These are phyloP conservation scores for Meiosimyza decipiens DNA, from an alignment of 2,888 invertebrate genomes.

Conservation along the genomic window DNA sequence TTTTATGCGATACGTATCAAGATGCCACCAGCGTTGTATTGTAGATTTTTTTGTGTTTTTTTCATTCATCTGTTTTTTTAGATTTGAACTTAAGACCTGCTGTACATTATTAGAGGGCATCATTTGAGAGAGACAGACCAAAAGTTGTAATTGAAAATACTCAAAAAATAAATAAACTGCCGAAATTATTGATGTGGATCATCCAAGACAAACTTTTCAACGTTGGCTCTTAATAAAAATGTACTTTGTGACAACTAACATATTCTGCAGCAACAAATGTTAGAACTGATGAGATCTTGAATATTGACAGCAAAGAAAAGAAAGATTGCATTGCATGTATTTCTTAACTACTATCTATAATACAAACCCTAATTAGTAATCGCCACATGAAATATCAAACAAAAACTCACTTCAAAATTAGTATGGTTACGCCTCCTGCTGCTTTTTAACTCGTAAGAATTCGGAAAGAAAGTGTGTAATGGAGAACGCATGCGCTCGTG, in stretches of 20 bases:
- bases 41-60: constrained; percentile 7
- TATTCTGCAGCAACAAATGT: too few relatives aligned
- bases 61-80: too few relatives aligned
- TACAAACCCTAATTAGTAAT: constrained; percentile 23
- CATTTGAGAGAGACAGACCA: not conserved
- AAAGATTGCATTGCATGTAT: not conserved
- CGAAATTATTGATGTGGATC: too few relatives aligned
- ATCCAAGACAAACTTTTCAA: too few relatives aligned
- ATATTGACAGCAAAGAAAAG: not conserved
- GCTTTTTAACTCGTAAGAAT: constrained; percentile 22
- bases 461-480: not conserved
- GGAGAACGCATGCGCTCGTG: constrained; percentile 1
- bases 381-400: constrained; percentile 24
- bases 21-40: constrained; percentile 45
- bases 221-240: too few relatives aligned
- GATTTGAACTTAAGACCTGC: too few relatives aligned
- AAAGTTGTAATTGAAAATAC: not conserved
- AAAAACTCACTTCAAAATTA: constrained; percentile 3
- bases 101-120: not conserved
- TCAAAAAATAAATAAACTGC: too few relatives aligned
- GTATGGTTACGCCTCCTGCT: constrained; percentile 22
- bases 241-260: too few relatives aligned
- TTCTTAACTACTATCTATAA: not conserved
- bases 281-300: not conserved
- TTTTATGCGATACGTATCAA: constrained; percentile 29